Base-by-base conservation (phyloP, 2,888 invertebrate genomes). In the Acronicta alni region DNA sequence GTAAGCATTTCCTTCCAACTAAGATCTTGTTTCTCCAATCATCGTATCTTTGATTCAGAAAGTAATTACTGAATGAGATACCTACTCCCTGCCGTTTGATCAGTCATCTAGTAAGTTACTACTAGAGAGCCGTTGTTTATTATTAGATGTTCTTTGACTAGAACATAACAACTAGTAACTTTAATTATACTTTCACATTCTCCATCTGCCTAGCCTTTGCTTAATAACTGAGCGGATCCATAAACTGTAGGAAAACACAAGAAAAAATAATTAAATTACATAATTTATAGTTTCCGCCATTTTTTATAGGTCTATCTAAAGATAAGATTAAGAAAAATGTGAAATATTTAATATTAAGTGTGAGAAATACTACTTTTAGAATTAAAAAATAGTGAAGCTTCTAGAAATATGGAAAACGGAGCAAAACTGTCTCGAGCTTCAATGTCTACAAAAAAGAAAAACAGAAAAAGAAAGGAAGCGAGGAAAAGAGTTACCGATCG, bases 51-150 rank as follows among this genome's bases (percentile, higher is more conserved):
- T 38, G 56, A 56, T 64, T 23, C 39, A 35, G 46, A 66, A 58
- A 43, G 58, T 71, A 54, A 58, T 71, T 66, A 54, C 30, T 30
- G 48, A 48, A 37, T 49, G n/a, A 35, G 30, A 12, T 30, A 30
- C n/a, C n/a, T n/a, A n/a, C 30, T 30, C 30, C 30, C 30, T 52
- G 65, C 4, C 30, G 57, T 47, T 69, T 43, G 12, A 38, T 38
- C 10, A 16, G 9, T 30, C 8, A 15, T 18, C 14, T 16, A 38
- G 17, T 65, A 37, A 70, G 51, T 52, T 38, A 64, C 23, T 20
- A 35, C 41, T 52, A 57, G 71, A 67, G 44, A 67, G 65, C 26
- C 18, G 18, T n/a, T 38, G 8, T 69, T 70, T 65, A 67, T 67
- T 52, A 41, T 47, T 48, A 3, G 12, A 12, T 30, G 3, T n/a